Evolutionary conservation across 2,797 vertebrate genomes (phyloP).

Genomic region (Buceros bicornis): DNA sequence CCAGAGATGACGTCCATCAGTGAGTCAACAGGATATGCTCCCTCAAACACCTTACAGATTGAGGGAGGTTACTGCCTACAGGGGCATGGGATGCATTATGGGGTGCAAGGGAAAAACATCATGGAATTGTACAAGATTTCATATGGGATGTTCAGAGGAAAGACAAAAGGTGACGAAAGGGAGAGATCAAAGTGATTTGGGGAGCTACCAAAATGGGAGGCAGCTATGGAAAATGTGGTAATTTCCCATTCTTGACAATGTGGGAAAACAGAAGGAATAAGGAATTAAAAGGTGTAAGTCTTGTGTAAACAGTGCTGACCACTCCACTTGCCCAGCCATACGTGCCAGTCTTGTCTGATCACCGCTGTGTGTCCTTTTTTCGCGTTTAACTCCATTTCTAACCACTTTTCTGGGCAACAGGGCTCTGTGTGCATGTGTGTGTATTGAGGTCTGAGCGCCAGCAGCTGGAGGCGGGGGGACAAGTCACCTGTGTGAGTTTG

Average conservation of each 20-base stretch:
- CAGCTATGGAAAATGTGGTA: too few relatives aligned
- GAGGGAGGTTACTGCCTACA: background rate
- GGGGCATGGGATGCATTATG: background rate
- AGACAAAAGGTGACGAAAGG: background rate
- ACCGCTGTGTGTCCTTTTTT: background rate
- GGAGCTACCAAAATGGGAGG: background rate
- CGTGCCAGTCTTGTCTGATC: background rate
- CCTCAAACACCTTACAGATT: rapidly evolving
- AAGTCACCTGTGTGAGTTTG: rapidly evolving
- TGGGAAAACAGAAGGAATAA: background rate
- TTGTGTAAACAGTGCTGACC: background rate
- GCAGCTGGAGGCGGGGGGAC: background rate
- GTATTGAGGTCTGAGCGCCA: background rate
- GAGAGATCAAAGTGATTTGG: background rate
- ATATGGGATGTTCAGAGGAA: background rate
- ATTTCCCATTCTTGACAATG: too few relatives aligned
- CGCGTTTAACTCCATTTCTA: background rate
- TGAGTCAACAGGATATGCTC: background rate
- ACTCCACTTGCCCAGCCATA: rapidly evolving
- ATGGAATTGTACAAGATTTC: background rate
- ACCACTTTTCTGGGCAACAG: background rate
- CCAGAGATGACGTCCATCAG: background rate
- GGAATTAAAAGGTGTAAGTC: background rate
- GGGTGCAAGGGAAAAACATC: background rate
- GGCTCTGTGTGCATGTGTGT: background rate